Evolutionary conservation across 2,113 vertebrate species (phyloP), one percentile per base, ranked within the genome.

Genomic region (Cottus gobio): DNA sequence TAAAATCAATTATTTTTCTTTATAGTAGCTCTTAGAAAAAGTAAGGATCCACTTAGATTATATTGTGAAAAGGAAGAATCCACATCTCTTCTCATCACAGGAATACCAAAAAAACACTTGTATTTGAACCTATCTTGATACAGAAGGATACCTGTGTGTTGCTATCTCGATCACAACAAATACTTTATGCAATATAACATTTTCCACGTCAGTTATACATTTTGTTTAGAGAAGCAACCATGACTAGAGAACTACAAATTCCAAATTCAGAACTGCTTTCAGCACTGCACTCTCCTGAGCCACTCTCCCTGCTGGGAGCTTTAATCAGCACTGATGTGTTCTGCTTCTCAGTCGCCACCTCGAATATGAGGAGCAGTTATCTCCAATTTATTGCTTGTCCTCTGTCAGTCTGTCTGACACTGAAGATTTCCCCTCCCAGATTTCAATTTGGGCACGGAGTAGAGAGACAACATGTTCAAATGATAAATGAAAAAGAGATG

Each of bases 251-350:
- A 75, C 69, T 87, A 77, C 75, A 85, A 74, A 83, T 77, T 71
- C 79, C 34, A 73, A 86, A 85, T 83, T 79, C 70, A 63, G 71
- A 88, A 73, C 85, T 76, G 70, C 72, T 89, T 74, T 77, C 77
- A 74, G 75, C 68, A 71, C 84, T 90, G 77, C 70, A 20, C 69
- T 89, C 74, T 89, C 61, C 56, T 61, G 84, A 87, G 76, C 63
- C 63, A 34, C 56, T 79, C 65, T 90, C 71, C 69, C 88, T 80
- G 79, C 90, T 87, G 87, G 86, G 86, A 79, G 84, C 85, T 93
- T 93, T 93, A 94, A 95, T 92, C 91, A 93, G 85, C 84, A 66
- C 79, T 88, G 90, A 90, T 92, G 90, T 83, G 86, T 71, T 82
- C 73, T 85, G 85, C 81, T 82, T 84, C 78, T 90, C 85, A 87